Evolutionary conservation across 2,888 invertebrate genomes (phyloP), one percentile per base, ranked within the genome.

Genomic region (Ceriagrion tenellum): DNA sequence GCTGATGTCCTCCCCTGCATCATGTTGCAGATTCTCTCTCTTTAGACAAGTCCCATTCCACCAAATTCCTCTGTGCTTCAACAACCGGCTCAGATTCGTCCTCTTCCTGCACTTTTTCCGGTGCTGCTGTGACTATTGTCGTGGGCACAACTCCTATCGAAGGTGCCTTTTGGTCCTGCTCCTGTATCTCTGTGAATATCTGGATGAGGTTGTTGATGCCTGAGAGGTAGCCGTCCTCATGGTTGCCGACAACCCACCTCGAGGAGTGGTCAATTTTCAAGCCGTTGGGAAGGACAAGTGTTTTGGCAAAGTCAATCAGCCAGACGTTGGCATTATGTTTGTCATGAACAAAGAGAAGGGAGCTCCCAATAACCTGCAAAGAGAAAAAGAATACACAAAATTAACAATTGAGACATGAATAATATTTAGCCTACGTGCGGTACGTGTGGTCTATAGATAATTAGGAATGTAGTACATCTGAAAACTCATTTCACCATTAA

Each of bases 301-400:
- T 99, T 97, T 99, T 99, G 93, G 99, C 99, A 96, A 99, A 99
- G 97, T 99, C 99, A 96, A 99, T 99, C 97, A 99, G 98, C 99
- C 99, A 99, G 26, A 99, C 98, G 95, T 98, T 99, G 56, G 99
- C 99, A 96, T 98, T 98, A 96, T 98, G 98, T 95, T 98, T 98
- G 97, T 99, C 99, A 97, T 99, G 99, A 95, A 99, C 99, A 97
- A 99, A 99, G 95, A 99, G 98, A 95, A 99, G 97, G 55, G 99
- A 99, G 97, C 99, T 99, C 96, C 99, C 99, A 96, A 99, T 99
- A 95, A 99, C 98, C 98, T 98, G 96, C 35, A 97, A 96, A 95
- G 95, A 59, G 59, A 3, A 59, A 59, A 59, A 59, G 59, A 59
- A 59, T 59, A 10, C 59, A 59, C 13, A 20, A 20, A 59, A 59